phyloP scores from a whole-genome alignment of 2,797 vertebrate genomes.

The Potorous gilbertii region DNA sequence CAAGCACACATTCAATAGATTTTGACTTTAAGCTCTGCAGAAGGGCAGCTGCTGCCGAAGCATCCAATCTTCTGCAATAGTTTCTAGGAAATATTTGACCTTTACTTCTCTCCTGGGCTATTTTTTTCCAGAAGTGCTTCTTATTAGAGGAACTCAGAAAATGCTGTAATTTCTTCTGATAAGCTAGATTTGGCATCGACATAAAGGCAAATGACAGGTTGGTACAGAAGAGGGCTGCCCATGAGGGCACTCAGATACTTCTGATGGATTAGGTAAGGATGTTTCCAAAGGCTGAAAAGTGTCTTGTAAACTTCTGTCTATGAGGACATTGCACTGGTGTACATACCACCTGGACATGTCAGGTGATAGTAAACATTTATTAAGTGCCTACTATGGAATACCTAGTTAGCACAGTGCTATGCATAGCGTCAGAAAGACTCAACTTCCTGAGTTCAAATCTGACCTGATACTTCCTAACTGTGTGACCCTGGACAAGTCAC shows the following conservation, averaged over 20 bases:
- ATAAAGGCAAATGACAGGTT: background rate
- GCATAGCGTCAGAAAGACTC: background rate
- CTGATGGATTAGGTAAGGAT: background rate
- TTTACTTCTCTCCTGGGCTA: conserved; percentile 1
- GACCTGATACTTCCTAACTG: background rate
- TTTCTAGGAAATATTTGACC: background rate
- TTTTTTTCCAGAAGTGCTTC: conserved; percentile 3
- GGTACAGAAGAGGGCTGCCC: background rate
- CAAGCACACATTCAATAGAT: background rate
- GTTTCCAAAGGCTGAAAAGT: background rate
- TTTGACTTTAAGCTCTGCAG: background rate
- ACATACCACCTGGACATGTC: background rate
- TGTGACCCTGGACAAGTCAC: background rate
- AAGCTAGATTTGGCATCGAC: background rate
- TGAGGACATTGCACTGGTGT: background rate
- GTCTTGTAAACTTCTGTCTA: conserved; percentile 16
- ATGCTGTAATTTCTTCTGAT: background rate
- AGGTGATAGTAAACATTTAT: background rate
- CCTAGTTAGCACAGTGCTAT: too few relatives aligned
- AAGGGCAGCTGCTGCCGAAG: background rate
- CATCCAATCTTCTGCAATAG: background rate
- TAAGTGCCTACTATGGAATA: too few relatives aligned
- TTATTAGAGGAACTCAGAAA: background rate
- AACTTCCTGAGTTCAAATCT: background rate
- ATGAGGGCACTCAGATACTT: background rate